These are phyloP conservation scores for Upupa epops DNA, from an alignment of 2,113 vertebrate species.

Conservation along the genomic window DNA sequence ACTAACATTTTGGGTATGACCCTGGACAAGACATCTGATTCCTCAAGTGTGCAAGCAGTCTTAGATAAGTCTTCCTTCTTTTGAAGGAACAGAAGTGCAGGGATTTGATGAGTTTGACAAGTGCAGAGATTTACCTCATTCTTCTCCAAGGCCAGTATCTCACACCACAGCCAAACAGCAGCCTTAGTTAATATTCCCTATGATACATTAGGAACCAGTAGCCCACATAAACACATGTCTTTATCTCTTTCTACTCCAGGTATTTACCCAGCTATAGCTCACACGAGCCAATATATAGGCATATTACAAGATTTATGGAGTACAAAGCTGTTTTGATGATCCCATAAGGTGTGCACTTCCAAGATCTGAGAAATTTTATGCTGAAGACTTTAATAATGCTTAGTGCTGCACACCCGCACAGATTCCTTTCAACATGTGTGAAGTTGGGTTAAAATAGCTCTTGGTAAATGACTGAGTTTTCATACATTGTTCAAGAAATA, in stretches of 20 bases:
- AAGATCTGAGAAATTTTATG: not conserved
- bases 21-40: not conserved
- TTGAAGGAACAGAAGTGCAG: not conserved
- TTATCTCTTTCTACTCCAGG: not conserved
- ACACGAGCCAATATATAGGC: not conserved
- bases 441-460: not conserved
- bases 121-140: not conserved
- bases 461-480: not conserved
- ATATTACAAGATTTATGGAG: not conserved
- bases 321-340: accelerated
- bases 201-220: not conserved
- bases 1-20: not conserved
- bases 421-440: not conserved
- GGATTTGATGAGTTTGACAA: not conserved
- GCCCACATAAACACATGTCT: not conserved
- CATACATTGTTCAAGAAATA: not conserved
- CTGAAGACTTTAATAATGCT: not conserved
- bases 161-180: not conserved
- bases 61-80: not conserved
- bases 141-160: not conserved
- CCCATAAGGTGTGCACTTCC: not conserved
- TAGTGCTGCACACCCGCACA: not conserved
- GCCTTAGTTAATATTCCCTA: not conserved
- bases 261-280: not conserved
- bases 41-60: not conserved